Conservation (phyloP, 1,140 invertebrate species). For the Drosophila fuyamai region DNA sequence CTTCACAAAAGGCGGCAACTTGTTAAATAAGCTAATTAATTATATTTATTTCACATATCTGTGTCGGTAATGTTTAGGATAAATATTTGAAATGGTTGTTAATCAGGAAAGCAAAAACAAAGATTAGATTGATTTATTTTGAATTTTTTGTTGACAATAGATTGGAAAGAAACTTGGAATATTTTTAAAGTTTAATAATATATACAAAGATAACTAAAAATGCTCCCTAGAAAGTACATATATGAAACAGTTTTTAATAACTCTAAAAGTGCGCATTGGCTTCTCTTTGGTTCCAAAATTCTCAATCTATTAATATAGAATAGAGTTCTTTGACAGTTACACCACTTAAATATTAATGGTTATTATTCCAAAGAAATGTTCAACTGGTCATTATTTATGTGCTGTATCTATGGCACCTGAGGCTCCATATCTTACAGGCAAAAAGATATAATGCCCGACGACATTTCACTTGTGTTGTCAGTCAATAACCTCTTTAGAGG, state of each 20-base stretch:
- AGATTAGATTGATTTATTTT: not conserved
- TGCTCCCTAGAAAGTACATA: too few relatives aligned
- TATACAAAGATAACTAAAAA: too few relatives aligned
- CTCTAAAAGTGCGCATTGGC: too few relatives aligned
- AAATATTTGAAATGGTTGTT: not conserved
- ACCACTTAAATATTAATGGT: not conserved
- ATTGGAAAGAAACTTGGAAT: not conserved
- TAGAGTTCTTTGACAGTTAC: not conserved
- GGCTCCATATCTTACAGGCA: constrained; percentile 1
- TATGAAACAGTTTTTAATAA: too few relatives aligned
- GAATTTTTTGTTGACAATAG: not conserved
- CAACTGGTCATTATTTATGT: constrained; percentile 5
- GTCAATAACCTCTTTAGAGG: constrained; percentile 50
- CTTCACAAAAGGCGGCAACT: constrained; percentile 41
- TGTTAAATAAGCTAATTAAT: constrained; percentile 50
- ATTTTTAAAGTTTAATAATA: too few relatives aligned
- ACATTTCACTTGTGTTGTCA: constrained; percentile 22
- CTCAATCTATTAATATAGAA: too few relatives aligned
- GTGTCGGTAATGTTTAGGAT: not conserved
- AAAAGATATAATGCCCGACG: constrained; percentile 1
- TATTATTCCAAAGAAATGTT: not conserved
- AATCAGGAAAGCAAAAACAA: constrained; percentile 1
- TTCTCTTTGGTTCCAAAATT: too few relatives aligned
- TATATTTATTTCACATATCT: constrained; percentile 19
- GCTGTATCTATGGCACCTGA: constrained; percentile 3